Conservation (phyloP, 2,888 invertebrate genomes). For the Teleogryllus oceanicus region DNA sequence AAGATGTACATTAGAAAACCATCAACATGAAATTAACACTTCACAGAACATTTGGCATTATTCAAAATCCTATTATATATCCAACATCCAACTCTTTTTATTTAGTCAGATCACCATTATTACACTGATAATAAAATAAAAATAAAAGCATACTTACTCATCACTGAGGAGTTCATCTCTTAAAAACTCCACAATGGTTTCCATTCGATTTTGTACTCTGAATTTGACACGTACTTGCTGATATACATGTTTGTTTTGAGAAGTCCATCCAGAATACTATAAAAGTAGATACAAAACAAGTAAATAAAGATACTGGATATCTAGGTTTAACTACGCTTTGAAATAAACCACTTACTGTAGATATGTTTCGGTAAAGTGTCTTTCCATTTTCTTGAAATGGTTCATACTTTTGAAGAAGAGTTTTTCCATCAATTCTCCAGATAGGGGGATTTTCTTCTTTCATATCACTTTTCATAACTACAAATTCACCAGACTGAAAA, state of each 20-base stretch:
- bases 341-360: constrained; percentile 58
- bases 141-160: constrained; percentile 43
- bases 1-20: no score
- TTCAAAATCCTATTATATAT: neutral
- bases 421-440: constrained; percentile 80
- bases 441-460: constrained; percentile 79
- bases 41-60: neutral
- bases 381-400: constrained; percentile 66
- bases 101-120: neutral
- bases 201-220: constrained; percentile 69
- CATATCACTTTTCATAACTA: constrained; percentile 78
- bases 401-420: constrained; percentile 51
- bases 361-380: constrained; percentile 79
- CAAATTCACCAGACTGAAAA: constrained; percentile 81
- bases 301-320: constrained; percentile 28
- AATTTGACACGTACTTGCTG: constrained; percentile 74
- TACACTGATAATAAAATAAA: neutral
- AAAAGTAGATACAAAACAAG: constrained; percentile 40
- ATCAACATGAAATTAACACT: neutral
- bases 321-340: neutral
- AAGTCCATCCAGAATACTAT: constrained; percentile 82
- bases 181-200: constrained; percentile 76
- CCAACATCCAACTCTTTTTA: neutral
- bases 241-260: constrained; percentile 75
- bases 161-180: constrained; percentile 66